Conservation (phyloP, 2,888 invertebrate genomes). For the Acanthosoma haemorrhoidale region DNA sequence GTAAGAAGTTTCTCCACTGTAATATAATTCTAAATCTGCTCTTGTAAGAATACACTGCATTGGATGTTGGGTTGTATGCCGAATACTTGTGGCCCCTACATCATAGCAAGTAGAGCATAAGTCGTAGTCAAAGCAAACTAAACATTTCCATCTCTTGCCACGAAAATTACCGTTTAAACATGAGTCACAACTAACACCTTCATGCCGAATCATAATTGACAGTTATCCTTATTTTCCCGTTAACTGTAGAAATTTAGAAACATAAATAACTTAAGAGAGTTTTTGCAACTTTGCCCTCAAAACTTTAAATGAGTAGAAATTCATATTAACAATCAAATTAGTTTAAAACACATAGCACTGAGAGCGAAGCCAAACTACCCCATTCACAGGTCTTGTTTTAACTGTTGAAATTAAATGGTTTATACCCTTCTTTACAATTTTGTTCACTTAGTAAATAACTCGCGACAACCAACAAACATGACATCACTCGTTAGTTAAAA, state of each 20-base stretch:
- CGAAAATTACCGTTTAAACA: slow-evolving; percentile 95
- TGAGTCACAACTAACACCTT: slow-evolving; percentile 98
- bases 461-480: background rate
- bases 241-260: background rate
- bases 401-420: background rate
- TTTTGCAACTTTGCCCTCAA: background rate
- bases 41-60: slow-evolving; percentile 97
- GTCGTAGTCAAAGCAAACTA: slow-evolving; percentile 98
- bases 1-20: slow-evolving; percentile 86
- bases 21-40: slow-evolving; percentile 91
- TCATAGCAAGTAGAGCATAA: slow-evolving; percentile 94
- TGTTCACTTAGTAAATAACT: background rate
- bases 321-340: too few species aligned
- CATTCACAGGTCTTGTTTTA: background rate
- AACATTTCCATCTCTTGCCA: slow-evolving; percentile 95
- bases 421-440: background rate
- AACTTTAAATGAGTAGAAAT: background rate
- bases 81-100: slow-evolving; percentile 77
- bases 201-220: slow-evolving; percentile 32
- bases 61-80: slow-evolving; percentile 92
- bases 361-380: background rate
- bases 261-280: background rate
- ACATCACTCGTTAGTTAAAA: background rate
- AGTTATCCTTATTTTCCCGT: background rate
- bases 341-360: background rate